Conservation (phyloP, 2,797 vertebrate genomes). For the Monodelphis domestica region DNA sequence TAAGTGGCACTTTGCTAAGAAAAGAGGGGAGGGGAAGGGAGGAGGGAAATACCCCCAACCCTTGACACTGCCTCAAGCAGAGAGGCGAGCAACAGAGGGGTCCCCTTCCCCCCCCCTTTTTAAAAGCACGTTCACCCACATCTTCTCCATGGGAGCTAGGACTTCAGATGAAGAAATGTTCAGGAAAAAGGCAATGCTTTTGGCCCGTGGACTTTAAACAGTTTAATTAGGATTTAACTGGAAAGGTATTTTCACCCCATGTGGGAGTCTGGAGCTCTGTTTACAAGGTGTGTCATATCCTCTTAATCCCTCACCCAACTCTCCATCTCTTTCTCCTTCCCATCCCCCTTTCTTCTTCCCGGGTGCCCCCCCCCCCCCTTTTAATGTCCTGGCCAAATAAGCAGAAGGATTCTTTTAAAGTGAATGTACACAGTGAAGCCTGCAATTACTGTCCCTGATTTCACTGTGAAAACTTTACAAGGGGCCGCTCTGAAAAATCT, state of each 20-base stretch:
- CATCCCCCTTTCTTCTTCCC: background rate
- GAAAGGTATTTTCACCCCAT: slow-evolving; percentile 61
- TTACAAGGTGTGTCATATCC: slow-evolving; percentile 82
- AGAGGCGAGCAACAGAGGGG: background rate
- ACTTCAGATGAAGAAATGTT: slow-evolving; percentile 49
- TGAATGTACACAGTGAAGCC: slow-evolving; percentile 60
- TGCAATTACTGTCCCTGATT: slow-evolving; percentile 84
- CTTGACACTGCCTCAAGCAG: background rate
- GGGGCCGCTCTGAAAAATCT: slow-evolving; percentile 85
- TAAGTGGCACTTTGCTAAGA: slow-evolving; percentile 76
- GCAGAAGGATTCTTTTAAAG: slow-evolving; percentile 76
- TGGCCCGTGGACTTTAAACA: slow-evolving; percentile 45
- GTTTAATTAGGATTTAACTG: slow-evolving; percentile 77
- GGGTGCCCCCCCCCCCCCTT: slow-evolving; percentile 46
- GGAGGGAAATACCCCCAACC: background rate
- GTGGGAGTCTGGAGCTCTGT: slow-evolving; percentile 76
- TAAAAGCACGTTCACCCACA: slow-evolving; percentile 29
- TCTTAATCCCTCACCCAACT: slow-evolving; percentile 45
- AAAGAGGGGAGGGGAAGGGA: background rate
- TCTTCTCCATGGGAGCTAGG: slow-evolving; percentile 43
- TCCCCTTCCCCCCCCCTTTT: accelerated
- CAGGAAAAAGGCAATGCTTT: slow-evolving; percentile 61
- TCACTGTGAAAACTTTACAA: slow-evolving; percentile 87
- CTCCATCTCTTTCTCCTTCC: slow-evolving; percentile 46
- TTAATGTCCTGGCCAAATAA: slow-evolving; percentile 67